Base-by-base conservation (phyloP, 2,797 vertebrate species). In the Nannoperca obscura region DNA sequence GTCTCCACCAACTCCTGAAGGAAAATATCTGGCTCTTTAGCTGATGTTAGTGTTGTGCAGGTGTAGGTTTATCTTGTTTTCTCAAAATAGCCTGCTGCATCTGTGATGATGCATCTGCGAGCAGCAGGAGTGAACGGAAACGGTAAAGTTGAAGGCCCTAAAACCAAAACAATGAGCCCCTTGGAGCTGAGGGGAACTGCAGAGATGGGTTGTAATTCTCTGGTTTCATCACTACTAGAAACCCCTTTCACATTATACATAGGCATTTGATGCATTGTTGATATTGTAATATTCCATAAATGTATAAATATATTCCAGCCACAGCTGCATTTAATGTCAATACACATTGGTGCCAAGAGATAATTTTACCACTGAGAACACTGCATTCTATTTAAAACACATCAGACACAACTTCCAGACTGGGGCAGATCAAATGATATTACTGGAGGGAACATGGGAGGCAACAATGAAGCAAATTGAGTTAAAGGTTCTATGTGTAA, bases 401-500 rank as follows among this genome's bases (percentile, higher is more conserved):
- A 82, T 81, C 77, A 81, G 78, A 87, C 70, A 74, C 68, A 74
- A 79, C 69, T 75, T 74, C 73, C 11, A 83, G 78, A 76, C 78
- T 42, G 68, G 50, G 82, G 27, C 53, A 72, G 53, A 85, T 90
- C 80, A 78, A 75, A 81, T 87, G 81, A 67, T 84, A 79, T 70
- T 76, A 58, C 87, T 76, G 74, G 57, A 61, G 71, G 83, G 77
- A 89, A 76, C 55, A 71, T 40, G 60, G 72, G 80, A 85, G 72
- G 70, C 71, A 77, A 81, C 78, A 78, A 75, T 57, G 74, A 85
- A 74, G 49, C 84, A 88, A 91, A 88, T 82, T 11, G 88, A 85
- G 87, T 88, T 89, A 87, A 84, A 83, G 61, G 58, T 76, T 81
- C 54, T 70, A 53, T 71, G 68, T 81, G 66, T 85, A 86, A 90